These are phyloP conservation scores for Propithecus deckenii DNA, from an alignment of 2,797 vertebrate species.

Conservation along the genomic window DNA sequence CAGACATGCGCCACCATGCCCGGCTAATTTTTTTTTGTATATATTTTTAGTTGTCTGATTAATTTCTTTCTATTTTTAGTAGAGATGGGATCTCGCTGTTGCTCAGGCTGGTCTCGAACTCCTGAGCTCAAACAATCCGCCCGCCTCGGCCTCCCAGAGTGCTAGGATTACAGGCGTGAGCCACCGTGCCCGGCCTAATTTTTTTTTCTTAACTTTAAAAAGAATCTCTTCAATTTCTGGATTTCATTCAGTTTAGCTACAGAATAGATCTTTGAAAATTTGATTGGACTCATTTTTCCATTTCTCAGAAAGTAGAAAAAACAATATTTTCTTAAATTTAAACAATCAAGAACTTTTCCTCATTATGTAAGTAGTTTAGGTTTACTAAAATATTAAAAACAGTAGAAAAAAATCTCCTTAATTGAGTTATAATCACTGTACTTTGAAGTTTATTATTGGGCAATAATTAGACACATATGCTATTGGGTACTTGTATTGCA, in stretches of 20 bases:
- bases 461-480: neutral
- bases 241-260: neutral
- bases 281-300: neutral
- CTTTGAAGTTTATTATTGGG: neutral
- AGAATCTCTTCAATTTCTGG: neutral
- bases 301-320: neutral
- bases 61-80: no score
- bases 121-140: no score
- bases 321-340: neutral
- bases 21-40: no score
- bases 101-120: no score
- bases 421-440: neutral
- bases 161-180: no score
- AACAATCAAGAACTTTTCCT: neutral
- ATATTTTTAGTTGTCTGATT: no score
- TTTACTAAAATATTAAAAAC: neutral
- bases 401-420: neutral
- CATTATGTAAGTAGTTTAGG: neutral
- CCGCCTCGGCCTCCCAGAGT: no score
- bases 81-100: no score
- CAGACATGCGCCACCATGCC: no score
- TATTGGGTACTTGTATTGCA: neutral
- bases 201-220: neutral
- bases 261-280: conserved; percentile 4
- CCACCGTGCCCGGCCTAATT: no score